Evolutionary conservation across 2,888 invertebrate genomes (phyloP).

Genomic region (Acleris cristana): DNA sequence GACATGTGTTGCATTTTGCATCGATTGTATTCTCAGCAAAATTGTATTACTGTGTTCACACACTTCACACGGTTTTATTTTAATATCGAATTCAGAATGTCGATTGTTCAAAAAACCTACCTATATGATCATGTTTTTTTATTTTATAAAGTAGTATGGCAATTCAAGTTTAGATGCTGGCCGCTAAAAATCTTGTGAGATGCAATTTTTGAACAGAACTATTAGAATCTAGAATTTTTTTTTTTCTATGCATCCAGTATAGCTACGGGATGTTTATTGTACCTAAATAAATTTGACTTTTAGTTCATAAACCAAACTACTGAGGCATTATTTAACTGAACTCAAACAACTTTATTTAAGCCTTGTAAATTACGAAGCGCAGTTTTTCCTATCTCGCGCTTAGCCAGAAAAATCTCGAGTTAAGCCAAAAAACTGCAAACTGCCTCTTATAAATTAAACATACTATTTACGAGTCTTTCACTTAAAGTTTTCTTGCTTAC

Average conservation of each 20-base stretch:
- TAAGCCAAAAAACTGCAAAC: constrained; percentile 73
- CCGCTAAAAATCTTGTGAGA: too few relatives aligned
- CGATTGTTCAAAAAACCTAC: constrained; percentile 26
- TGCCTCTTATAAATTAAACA: constrained; percentile 72
- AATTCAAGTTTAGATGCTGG: too few relatives aligned
- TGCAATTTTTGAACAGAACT: too few relatives aligned
- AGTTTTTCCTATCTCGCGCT: constrained; percentile 53
- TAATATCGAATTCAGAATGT: constrained; percentile 15
- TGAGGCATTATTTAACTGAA: constrained; percentile 39
- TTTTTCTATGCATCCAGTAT: too few relatives aligned
- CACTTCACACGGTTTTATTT: constrained; percentile 28
- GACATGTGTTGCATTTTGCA: constrained; percentile 72
- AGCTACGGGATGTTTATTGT: neutral
- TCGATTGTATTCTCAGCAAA: constrained; percentile 34
- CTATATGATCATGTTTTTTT: neutral
- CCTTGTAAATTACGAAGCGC: constrained; percentile 57
- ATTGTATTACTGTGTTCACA: constrained; percentile 36
- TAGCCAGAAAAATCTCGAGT: constrained; percentile 48
- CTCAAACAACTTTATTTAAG: constrained; percentile 60
- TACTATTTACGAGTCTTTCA: constrained; percentile 70
- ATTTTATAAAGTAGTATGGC: neutral
- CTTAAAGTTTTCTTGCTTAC: constrained; percentile 28
- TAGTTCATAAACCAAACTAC: constrained; percentile 18
- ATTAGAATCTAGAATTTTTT: neutral
- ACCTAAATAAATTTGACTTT: constrained; percentile 13